Evolutionary conservation across 2,797 vertebrate species (phyloP).

Genomic region (Capromys pilorides): DNA sequence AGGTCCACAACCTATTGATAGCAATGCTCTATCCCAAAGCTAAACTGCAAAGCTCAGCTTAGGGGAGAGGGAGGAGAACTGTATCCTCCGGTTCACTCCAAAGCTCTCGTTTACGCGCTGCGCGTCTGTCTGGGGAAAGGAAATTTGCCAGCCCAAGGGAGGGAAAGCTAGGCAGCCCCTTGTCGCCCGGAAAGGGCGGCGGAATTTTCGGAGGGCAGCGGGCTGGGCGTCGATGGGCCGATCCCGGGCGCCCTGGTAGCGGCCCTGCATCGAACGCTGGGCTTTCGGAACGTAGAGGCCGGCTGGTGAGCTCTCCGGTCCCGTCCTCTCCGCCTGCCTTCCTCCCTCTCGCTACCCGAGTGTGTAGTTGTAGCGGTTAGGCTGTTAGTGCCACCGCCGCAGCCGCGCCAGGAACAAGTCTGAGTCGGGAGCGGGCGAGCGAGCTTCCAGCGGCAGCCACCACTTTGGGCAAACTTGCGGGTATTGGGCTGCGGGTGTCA

Average conservation of each 20-base stretch:
- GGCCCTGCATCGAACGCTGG: constrained; percentile 50
- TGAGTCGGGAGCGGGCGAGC: constrained; percentile 69
- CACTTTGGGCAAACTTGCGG: constrained; percentile 87
- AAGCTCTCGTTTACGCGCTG: neutral
- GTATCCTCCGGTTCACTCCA: neutral
- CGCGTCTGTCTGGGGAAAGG: neutral
- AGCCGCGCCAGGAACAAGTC: constrained; percentile 79
- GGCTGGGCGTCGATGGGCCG: constrained; percentile 60
- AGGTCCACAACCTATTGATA: neutral
- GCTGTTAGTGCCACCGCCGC: constrained; percentile 79
- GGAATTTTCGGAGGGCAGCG: neutral
- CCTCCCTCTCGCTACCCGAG: constrained; percentile 27
- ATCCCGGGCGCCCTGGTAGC: constrained; percentile 48
- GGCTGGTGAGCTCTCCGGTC: constrained; percentile 72
- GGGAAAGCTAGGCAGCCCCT: neutral
- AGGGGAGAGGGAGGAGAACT: neutral
- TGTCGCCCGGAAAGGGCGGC: constrained; percentile 14
- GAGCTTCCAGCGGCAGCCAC: constrained; percentile 75
- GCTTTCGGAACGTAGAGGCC: constrained; percentile 78
- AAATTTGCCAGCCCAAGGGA: constrained; percentile 10
- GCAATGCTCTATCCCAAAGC: constrained; percentile 63
- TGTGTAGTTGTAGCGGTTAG: constrained; percentile 80
- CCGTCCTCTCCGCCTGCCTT: constrained; percentile 3
- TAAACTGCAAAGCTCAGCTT: constrained; percentile 53
- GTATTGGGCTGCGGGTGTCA: constrained; percentile 61